A percentile compares a stretch with the other conserved stretches of the same genome.
Conservation (phyloP, 92 coral and sea anemone genomes). For the Phenganax subtilis region DNA sequence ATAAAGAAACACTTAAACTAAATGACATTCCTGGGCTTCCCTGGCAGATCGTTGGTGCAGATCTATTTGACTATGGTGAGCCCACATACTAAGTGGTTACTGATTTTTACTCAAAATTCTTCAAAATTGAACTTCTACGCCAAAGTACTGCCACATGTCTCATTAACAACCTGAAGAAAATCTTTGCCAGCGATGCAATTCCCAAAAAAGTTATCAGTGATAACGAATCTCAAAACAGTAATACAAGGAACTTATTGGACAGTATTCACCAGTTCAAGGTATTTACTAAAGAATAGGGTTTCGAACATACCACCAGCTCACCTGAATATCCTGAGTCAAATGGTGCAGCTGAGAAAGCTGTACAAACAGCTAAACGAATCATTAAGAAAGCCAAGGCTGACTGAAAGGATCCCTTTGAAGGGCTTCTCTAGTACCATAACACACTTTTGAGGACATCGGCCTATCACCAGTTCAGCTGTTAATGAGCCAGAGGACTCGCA, state of each 20-base stretch:
- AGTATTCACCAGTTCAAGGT: neutral
- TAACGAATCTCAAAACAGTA: conserved; percentile 42
- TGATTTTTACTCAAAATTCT: conserved; percentile 48
- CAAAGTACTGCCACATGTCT: conserved; percentile 17
- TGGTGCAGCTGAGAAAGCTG: conserved; percentile 49
- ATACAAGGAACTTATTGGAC: neutral
- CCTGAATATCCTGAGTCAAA: conserved; percentile 47
- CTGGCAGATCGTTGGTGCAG: no score
- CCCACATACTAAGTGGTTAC: neutral
- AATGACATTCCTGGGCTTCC: no score
- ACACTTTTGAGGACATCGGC: no score
- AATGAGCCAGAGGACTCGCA: conserved; percentile 44
- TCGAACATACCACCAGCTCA: conserved; percentile 41
- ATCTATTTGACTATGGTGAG: no score
- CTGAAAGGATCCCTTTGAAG: conserved; percentile 28
- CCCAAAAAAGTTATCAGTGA: conserved; percentile 29
- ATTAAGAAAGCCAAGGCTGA: conserved; percentile 47
- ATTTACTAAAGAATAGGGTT: conserved; percentile 29
- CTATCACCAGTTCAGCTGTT: conserved; percentile 45
- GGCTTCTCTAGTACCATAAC: no score
- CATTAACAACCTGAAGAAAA: conserved; percentile 44
- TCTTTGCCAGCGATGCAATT: conserved; percentile 47
- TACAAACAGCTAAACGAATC: conserved; percentile 47
- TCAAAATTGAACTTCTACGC: conserved; percentile 40
- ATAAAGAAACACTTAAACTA: no score